These are phyloP conservation scores for Excalfactoria chinensis DNA, from an alignment of 2,113 vertebrate genomes.

Conservation along the genomic window DNA sequence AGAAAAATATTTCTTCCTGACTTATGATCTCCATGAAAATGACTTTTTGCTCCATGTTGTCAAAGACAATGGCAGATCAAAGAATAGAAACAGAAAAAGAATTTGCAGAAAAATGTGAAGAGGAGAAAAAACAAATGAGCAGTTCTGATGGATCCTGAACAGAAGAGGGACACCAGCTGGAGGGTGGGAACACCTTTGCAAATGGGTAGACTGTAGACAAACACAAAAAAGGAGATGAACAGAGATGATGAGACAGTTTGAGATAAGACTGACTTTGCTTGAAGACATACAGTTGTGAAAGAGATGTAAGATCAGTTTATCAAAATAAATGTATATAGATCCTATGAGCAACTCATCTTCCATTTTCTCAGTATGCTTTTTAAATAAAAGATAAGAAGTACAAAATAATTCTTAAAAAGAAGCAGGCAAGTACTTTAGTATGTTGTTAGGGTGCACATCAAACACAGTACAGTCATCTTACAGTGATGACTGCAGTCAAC, in stretches of 20 bases:
- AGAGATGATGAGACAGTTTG: background rate
- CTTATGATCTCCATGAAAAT: background rate
- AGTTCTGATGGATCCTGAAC: background rate
- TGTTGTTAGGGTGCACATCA: background rate
- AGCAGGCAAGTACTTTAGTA: background rate
- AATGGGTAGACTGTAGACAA: background rate
- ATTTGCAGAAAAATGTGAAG: background rate
- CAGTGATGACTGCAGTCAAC: background rate
- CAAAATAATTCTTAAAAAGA: background rate
- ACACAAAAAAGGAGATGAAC: background rate
- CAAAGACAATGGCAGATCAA: background rate
- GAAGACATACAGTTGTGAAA: background rate
- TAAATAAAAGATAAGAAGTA: background rate
- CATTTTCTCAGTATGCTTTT: background rate
- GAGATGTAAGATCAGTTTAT: fast-evolving
- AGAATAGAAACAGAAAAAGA: background rate
- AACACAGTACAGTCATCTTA: background rate
- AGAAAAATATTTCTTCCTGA: background rate
- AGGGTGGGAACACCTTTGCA: background rate
- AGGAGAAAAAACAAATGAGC: background rate
- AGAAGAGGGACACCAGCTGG: background rate
- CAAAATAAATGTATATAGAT: background rate
- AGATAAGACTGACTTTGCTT: background rate
- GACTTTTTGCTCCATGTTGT: background rate
- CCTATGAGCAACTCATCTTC: background rate